These are phyloP conservation scores for Sussaba pulchella DNA, from an alignment of 2,888 invertebrate species.

Conservation along the genomic window DNA sequence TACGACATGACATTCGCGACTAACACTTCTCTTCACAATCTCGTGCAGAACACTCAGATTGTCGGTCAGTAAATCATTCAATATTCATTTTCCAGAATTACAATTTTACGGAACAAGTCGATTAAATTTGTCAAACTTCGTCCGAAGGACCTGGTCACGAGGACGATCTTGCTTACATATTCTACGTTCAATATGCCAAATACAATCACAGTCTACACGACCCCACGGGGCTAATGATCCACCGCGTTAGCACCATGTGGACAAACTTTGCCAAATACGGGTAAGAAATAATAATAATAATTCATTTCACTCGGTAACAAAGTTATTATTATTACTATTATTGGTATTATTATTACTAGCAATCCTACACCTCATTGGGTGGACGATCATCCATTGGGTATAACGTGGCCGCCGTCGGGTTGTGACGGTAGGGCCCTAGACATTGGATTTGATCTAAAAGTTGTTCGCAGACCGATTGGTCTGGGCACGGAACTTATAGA, in stretches of 20 bases:
- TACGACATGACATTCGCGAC: slow-evolving; percentile 66
- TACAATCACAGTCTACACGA: slow-evolving; percentile 1
- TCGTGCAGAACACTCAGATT: background rate
- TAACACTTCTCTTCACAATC: slow-evolving; percentile 19
- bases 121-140: background rate
- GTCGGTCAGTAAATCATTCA: slow-evolving; percentile 6
- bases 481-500: background rate
- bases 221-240: background rate
- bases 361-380: slow-evolving; percentile 8
- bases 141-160: background rate
- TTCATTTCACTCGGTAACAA: background rate
- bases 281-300: background rate
- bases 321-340: no score
- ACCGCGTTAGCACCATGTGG: slow-evolving; percentile 36
- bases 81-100: background rate
- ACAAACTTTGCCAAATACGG: slow-evolving; percentile 52
- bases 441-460: background rate
- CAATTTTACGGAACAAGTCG: background rate
- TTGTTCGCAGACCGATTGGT: slow-evolving; percentile 17
- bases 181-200: slow-evolving; percentile 2
- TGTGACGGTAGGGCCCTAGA: background rate
- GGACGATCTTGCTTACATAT: slow-evolving; percentile 25
- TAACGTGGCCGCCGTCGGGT: background rate
- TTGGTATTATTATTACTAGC: background rate
- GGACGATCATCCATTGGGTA: background rate